These are phyloP conservation scores for Castor canadensis DNA, from an alignment of 2,113 vertebrate species.

Conservation along the genomic window DNA sequence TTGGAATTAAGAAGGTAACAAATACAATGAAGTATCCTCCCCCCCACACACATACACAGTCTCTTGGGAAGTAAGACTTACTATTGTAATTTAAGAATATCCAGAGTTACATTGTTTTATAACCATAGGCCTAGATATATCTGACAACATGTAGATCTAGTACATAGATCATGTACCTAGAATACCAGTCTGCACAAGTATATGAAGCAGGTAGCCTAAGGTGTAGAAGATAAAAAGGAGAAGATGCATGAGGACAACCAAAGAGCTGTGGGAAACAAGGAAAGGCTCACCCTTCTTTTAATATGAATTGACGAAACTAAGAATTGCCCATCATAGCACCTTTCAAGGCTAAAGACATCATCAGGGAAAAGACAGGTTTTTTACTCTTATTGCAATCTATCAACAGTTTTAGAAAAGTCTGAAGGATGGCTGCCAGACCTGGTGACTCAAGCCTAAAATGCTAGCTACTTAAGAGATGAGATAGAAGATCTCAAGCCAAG, in stretches of 20 bases:
- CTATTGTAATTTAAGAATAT: no score
- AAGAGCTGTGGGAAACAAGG: neutral
- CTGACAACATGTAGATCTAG: neutral
- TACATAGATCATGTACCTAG: neutral
- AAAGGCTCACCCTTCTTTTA: neutral
- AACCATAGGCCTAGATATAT: neutral
- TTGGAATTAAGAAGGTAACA: neutral
- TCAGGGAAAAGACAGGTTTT: neutral
- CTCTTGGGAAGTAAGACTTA: neutral
- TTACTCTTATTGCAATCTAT: neutral
- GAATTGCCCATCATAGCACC: neutral
- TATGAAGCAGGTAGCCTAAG: neutral
- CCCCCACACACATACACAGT: no score
- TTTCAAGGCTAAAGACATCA: slow-evolving; percentile 30
- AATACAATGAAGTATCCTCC: neutral
- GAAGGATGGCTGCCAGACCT: no score
- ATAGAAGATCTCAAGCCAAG: no score
- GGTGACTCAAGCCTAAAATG: no score
- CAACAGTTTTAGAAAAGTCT: neutral
- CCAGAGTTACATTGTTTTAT: neutral
- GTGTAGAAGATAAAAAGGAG: neutral
- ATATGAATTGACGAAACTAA: neutral
- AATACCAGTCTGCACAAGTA: neutral
- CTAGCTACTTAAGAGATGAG: no score
- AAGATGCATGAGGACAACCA: neutral